phyloP scores from a whole-genome alignment of 1,140 invertebrate genomes.

The Heliconius hermathena region DNA sequence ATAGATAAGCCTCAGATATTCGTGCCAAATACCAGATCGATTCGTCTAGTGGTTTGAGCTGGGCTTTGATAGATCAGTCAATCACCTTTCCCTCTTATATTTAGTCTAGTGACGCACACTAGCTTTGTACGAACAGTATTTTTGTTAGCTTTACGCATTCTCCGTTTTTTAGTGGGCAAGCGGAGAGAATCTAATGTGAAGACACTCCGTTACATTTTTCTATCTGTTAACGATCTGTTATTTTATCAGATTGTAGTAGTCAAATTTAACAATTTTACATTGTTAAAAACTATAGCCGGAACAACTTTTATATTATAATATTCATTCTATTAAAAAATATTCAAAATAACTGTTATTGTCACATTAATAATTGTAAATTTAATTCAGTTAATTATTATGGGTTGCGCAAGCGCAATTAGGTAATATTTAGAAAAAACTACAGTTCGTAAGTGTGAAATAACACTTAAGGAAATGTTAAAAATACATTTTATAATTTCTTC shows the following conservation, averaged over 20 bases:
- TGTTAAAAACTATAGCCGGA: neutral
- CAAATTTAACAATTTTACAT: too few species aligned
- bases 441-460: too few species aligned
- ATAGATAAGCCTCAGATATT: neutral
- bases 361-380: neutral
- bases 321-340: neutral
- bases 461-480: too few species aligned
- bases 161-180: neutral
- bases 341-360: neutral
- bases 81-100: conserved; percentile 11
- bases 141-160: neutral
- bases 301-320: neutral
- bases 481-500: too few species aligned
- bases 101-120: conserved; percentile 1
- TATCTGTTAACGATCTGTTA: too few species aligned
- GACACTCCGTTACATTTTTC: neutral
- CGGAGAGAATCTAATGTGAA: too few species aligned
- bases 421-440: neutral
- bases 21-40: neutral
- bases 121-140: neutral
- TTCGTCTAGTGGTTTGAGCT: neutral
- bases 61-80: conserved; percentile 12
- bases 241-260: too few species aligned
- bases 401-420: neutral
- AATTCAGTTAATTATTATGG: neutral